Conservation (phyloP, 2,888 invertebrate genomes). For the Leptinotarsa juncta region DNA sequence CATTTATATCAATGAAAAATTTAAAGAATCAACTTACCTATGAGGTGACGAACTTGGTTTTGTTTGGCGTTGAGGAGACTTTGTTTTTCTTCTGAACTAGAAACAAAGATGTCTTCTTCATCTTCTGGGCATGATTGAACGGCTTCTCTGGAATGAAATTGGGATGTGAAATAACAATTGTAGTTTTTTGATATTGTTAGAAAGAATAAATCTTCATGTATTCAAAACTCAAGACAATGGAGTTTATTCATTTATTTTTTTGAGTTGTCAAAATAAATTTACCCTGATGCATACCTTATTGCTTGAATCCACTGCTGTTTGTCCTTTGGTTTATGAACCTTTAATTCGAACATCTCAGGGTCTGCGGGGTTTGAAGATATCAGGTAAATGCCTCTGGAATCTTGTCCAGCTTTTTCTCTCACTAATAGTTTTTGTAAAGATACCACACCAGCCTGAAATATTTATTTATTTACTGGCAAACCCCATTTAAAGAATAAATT, state of each 20-base stretch:
- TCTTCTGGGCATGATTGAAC: conserved; percentile 89
- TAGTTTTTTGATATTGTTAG: no score
- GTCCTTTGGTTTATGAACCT: conserved; percentile 89
- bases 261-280: neutral
- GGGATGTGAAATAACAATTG: neutral
- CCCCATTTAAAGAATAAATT: no score
- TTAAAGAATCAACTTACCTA: conserved; percentile 70
- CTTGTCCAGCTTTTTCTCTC: conserved; percentile 93
- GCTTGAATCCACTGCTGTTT: conserved; percentile 91
- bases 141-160: conserved; percentile 70
- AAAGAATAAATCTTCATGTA: no score
- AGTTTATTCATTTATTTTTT: no score
- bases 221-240: no score
- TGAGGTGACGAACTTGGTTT: conserved; percentile 82
- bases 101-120: conserved; percentile 77
- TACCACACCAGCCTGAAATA: conserved; percentile 85
- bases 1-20: neutral
- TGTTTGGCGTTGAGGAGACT: conserved; percentile 81
- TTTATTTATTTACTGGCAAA: no score
- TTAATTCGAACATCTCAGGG: conserved; percentile 96
- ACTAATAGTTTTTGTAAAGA: conserved; percentile 92
- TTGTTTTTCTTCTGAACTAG: conserved; percentile 83
- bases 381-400: conserved; percentile 89
- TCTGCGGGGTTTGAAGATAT: conserved; percentile 91
- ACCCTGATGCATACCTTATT: conserved; percentile 70